These are phyloP conservation scores for Drosophila vallismaia DNA, from an alignment of 2,888 invertebrate genomes.

Conservation along the genomic window DNA sequence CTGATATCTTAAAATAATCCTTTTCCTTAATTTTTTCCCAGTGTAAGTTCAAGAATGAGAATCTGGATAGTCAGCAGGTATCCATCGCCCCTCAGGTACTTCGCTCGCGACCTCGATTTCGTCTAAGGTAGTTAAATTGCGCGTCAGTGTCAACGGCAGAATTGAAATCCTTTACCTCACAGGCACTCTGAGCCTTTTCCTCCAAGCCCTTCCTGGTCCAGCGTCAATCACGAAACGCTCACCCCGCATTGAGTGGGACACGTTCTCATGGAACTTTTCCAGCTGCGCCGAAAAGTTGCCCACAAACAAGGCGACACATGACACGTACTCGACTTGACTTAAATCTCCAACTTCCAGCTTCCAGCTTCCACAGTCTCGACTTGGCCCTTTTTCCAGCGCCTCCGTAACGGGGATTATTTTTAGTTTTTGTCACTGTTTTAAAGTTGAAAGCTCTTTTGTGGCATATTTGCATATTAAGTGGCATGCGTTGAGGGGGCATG, in stretches of 20 bases:
- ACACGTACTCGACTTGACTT: slow-evolving; percentile 70
- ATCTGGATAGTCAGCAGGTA: slow-evolving; percentile 16
- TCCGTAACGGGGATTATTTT: slow-evolving; percentile 60
- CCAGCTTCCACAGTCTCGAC: slow-evolving; percentile 11
- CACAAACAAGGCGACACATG: slow-evolving; percentile 76
- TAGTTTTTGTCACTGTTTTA: slow-evolving; percentile 72
- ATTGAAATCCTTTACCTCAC: slow-evolving; percentile 67
- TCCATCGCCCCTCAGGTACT: slow-evolving; percentile 20
- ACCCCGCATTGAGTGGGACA: slow-evolving; percentile 70
- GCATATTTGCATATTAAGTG: slow-evolving; percentile 79
- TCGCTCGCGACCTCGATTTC: slow-evolving; percentile 16
- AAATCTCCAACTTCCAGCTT: slow-evolving; percentile 4
- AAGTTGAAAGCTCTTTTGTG: slow-evolving; percentile 79
- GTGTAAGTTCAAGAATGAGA: slow-evolving; percentile 4
- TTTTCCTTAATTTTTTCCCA: not conserved
- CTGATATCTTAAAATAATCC: not conserved
- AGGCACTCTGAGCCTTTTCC: slow-evolving; percentile 28
- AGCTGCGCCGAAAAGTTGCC: slow-evolving; percentile 68
- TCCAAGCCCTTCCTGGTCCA: slow-evolving; percentile 11
- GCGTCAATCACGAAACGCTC: slow-evolving; percentile 65
- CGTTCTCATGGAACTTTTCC: slow-evolving; percentile 66
- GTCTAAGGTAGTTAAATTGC: slow-evolving; percentile 59
- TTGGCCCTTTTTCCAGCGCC: slow-evolving; percentile 3
- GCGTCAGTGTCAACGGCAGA: slow-evolving; percentile 68
- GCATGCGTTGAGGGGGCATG: slow-evolving; percentile 60